Evolutionary conservation across 2,888 invertebrate species (phyloP).

Genomic region (Gisinianus flammeolus): DNA sequence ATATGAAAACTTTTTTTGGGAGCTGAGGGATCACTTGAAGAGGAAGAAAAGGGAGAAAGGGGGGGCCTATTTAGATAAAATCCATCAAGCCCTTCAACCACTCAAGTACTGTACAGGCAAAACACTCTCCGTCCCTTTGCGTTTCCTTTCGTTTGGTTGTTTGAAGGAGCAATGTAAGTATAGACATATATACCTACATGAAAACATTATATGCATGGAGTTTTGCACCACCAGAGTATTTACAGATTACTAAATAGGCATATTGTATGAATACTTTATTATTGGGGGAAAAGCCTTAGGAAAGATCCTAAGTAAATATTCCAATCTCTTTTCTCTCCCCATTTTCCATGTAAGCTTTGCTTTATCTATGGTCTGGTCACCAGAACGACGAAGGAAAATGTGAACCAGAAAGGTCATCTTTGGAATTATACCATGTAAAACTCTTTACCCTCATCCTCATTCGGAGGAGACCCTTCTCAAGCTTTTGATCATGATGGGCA

Average conservation of each 20-base stretch:
- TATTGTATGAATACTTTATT: not conserved
- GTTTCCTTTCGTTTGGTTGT: no score
- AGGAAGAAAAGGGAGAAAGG: no score
- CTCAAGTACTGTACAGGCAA: no score
- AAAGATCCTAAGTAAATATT: constrained; percentile 12
- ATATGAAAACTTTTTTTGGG: no score
- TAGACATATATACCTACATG: no score
- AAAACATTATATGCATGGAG: no score
- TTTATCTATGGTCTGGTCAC: not conserved
- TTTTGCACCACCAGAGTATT: no score
- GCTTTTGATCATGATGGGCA: not conserved
- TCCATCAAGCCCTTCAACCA: not conserved
- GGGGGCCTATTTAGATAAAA: no score
- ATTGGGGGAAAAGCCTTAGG: not conserved
- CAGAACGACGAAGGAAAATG: not conserved
- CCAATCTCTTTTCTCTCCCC: not conserved
- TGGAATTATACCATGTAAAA: not conserved
- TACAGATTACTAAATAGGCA: not conserved
- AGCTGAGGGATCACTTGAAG: not conserved
- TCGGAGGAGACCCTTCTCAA: not conserved
- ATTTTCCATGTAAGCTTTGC: not conserved
- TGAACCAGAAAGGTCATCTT: not conserved
- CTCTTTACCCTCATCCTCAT: not conserved
- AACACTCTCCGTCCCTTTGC: no score
- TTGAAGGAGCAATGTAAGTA: no score